Base-by-base conservation (phyloP, 2,888 invertebrate species). In the Glaucopsyche alexis region DNA sequence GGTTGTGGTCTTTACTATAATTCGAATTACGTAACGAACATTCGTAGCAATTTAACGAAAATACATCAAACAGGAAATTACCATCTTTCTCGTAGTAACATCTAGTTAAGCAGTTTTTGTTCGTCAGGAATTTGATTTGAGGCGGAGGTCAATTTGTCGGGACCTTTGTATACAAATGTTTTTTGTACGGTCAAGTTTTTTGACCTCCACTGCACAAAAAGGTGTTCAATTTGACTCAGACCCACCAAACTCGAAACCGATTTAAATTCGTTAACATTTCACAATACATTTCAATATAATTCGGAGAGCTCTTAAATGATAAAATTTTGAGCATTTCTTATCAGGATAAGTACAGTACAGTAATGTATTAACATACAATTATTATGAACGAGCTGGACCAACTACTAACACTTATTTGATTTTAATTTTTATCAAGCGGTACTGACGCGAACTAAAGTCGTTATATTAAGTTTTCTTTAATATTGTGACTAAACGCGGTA, bases 101-200 rank as follows among this genome's bases (percentile, higher is more conserved):
- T 60, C 29, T 60, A 29, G 60, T 29, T 60, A 60, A 60, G 60
- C 60, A 60, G 29, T 60, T 60, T 38, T 29, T 60, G 60, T 60
- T 60, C 60, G 60, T 60, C 29, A 60, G 60, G 60, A 60, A 60
- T 60, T 19, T 38, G 60, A 60, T 60, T 29, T 29, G 29, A 29
- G 29, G 29, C 29, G 60, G 29, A 60, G 60, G 60, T 60, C 60
- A 60, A 60, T 60, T 60, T 29, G 60, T 60, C 60, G 60, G 60
- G 60, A 60, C 60, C 60, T 60, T 60, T 60, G 60, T 60, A 60
- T 60, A 60, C 29, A 14, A 60, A 60, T 60, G 60, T 60, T 60
- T 60, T 60, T 60, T 60, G 60, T 60, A 38, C 60, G 29, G 29
- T 29, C 13, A 19, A 60, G 60, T 60, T 60, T 60, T 60, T 60